Conservation (phyloP, 2,113 vertebrate genomes). For the Siniperca knerii region DNA sequence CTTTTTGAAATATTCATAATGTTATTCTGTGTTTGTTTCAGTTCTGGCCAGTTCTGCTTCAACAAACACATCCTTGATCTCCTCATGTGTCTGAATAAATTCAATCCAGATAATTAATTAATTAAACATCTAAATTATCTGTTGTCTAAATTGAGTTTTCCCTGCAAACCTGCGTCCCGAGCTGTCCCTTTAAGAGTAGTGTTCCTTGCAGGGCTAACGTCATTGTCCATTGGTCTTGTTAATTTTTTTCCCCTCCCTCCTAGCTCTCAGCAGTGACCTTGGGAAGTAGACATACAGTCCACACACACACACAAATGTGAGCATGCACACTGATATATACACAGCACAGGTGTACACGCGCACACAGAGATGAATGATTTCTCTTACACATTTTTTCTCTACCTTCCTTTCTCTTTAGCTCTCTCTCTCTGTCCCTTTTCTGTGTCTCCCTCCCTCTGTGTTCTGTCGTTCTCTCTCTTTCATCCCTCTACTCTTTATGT, state of each 20-base stretch:
- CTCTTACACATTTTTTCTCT: conserved; percentile 25
- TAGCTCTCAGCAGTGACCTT: conserved; percentile 77
- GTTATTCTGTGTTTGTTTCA: conserved; percentile 19
- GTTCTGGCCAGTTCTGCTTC: conserved; percentile 19
- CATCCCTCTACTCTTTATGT: conserved; percentile 26
- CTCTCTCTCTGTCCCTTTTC: not conserved
- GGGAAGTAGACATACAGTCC: conserved; percentile 64
- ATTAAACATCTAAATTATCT: not conserved
- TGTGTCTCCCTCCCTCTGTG: conserved; percentile 3
- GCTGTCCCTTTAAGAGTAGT: conserved; percentile 72
- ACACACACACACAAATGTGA: conserved; percentile 46
- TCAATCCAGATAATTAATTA: not conserved
- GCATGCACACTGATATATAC: conserved; percentile 40
- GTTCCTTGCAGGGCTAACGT: conserved; percentile 71
- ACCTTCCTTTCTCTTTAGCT: conserved; percentile 8
- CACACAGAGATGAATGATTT: conserved; percentile 53
- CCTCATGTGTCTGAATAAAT: not conserved
- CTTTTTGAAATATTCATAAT: conserved; percentile 52
- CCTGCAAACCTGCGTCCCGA: conserved; percentile 26
- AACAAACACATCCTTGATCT: conserved; percentile 17
- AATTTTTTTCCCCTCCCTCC: conserved; percentile 58
- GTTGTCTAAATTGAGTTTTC: conserved; percentile 18
- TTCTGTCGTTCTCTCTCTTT: conserved; percentile 37
- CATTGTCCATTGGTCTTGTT: conserved; percentile 76
- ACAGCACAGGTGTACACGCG: conserved; percentile 35